Conservation (phyloP, 2,113 vertebrate species). For the Lophochroa leadbeateri region DNA sequence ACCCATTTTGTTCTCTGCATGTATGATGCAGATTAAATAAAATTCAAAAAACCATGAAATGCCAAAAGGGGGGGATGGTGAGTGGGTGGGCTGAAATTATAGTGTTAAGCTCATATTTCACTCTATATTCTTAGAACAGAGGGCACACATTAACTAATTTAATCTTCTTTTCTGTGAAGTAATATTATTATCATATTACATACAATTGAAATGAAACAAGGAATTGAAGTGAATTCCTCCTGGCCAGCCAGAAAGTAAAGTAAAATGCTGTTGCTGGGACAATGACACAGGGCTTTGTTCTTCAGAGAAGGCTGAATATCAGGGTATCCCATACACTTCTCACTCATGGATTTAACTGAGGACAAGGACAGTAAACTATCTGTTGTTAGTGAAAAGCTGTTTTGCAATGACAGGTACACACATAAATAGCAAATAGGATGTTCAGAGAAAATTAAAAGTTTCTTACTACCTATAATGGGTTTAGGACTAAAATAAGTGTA, state of each 20-base stretch:
- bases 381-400: background rate
- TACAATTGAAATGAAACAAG: background rate
- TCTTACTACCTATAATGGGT: background rate
- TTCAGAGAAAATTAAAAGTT: background rate
- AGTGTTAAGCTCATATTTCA: background rate
- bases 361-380: background rate
- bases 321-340: background rate
- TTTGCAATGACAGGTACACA: background rate
- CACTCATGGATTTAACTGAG: background rate
- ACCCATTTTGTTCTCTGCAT: background rate
- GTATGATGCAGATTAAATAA: background rate
- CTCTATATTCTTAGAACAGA: background rate
- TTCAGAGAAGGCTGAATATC: background rate
- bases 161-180: background rate
- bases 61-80: background rate
- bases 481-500: background rate
- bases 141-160: background rate
- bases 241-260: background rate
- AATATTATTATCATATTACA: background rate
- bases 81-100: background rate
- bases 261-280: background rate
- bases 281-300: background rate
- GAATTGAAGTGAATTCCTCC: background rate
- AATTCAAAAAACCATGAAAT: background rate
- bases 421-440: background rate